These are phyloP conservation scores for Drosophila oshimai DNA, from an alignment of 1,140 invertebrate species.

Conservation along the genomic window DNA sequence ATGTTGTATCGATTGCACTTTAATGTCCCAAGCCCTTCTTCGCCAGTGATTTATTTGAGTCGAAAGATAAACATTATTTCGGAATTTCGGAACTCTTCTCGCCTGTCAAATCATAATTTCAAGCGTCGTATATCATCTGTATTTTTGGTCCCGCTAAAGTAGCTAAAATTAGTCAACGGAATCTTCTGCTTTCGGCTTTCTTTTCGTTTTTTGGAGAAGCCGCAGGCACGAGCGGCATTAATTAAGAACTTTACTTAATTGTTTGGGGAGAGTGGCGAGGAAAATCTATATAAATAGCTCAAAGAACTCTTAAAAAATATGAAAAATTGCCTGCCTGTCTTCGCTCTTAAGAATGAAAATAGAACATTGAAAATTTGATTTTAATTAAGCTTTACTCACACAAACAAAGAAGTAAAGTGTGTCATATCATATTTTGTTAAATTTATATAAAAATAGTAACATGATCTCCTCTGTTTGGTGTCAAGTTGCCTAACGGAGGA, in stretches of 20 bases:
- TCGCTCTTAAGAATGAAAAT: background rate
- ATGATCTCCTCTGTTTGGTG: background rate
- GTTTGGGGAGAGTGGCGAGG: constrained; percentile 4
- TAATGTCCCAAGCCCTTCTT: constrained; percentile 13
- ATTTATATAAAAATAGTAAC: background rate
- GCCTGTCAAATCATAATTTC: constrained; percentile 36
- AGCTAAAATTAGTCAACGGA: constrained; percentile 54
- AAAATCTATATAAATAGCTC: constrained; percentile 3
- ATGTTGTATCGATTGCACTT: constrained; percentile 65
- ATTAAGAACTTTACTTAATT: constrained; percentile 62
- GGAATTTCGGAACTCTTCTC: constrained; percentile 5
- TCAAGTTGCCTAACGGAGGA: background rate
- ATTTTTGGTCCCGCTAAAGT: background rate
- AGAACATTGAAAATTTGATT: background rate
- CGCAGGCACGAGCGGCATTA: constrained; percentile 28
- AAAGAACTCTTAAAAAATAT: background rate
- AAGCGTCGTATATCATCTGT: constrained; percentile 26
- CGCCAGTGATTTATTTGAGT: constrained; percentile 39
- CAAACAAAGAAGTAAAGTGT: no score
- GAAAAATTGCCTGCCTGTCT: constrained; percentile 1
- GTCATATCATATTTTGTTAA: background rate
- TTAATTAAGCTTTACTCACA: background rate
- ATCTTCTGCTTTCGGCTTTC: background rate
- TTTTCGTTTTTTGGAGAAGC: background rate
- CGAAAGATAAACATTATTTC: background rate